Percentiles rank a stretch among this genome's conserved stretches.
These are phyloP conservation scores for Zenarchopterus dispar DNA, from an alignment of 2,797 vertebrate genomes.

Conservation along the genomic window DNA sequence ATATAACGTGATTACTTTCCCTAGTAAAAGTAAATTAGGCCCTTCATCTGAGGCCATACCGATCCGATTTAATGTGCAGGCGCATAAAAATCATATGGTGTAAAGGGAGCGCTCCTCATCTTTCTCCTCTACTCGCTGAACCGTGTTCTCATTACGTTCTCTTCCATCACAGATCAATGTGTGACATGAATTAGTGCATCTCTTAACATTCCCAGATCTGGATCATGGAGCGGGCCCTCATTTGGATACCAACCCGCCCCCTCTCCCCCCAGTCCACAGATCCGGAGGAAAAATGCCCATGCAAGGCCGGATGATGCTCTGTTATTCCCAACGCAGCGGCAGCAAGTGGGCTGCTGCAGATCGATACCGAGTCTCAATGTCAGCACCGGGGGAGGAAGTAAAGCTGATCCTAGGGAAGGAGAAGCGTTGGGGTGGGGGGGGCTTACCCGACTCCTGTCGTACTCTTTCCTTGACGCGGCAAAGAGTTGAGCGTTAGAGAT, in stretches of 20 bases:
- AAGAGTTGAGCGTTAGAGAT: slow-evolving; percentile 98
- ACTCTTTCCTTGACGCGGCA: slow-evolving; percentile 97
- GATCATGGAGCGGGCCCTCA: slow-evolving; percentile 34
- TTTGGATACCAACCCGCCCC: slow-evolving; percentile 56
- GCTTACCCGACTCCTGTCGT: slow-evolving; percentile 97
- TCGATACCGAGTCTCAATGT: slow-evolving; percentile 73
- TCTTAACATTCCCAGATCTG: slow-evolving; percentile 69
- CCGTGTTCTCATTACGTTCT: slow-evolving; percentile 68
- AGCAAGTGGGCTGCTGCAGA: slow-evolving; percentile 68
- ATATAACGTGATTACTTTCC: slow-evolving; percentile 52
- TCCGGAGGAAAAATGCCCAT: slow-evolving; percentile 57
- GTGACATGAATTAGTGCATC: slow-evolving; percentile 72
- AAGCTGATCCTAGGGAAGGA: slow-evolving; percentile 52
- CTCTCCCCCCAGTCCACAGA: slow-evolving; percentile 6
- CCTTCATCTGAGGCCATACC: slow-evolving; percentile 57
- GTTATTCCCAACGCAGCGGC: slow-evolving; percentile 67
- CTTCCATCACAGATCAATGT: slow-evolving; percentile 73
- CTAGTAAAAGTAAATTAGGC: slow-evolving; percentile 66
- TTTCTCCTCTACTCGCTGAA: slow-evolving; percentile 54
- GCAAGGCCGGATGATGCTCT: slow-evolving; percentile 55
- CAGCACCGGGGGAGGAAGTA: slow-evolving; percentile 63
- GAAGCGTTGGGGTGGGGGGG: slow-evolving; percentile 2
- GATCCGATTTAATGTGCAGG: slow-evolving; percentile 59
- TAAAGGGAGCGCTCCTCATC: slow-evolving; percentile 46
- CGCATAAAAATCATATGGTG: slow-evolving; percentile 55